Conservation (phyloP, 2,888 invertebrate genomes). For the Andrena marginata region DNA sequence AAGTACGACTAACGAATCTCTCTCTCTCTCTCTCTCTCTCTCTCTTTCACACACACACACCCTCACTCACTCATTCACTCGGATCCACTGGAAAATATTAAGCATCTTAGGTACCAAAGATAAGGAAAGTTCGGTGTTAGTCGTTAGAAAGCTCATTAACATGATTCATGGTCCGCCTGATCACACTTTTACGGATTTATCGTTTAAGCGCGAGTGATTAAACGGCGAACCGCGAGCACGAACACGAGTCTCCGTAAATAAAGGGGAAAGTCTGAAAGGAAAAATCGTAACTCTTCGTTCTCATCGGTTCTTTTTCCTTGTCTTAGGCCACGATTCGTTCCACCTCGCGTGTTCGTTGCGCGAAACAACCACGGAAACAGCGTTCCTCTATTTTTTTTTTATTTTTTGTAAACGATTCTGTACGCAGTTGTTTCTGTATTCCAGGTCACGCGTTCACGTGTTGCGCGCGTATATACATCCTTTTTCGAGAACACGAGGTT, state of each 20-base stretch:
- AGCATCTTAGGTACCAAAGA: slow-evolving; percentile 75
- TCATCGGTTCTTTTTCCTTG: background rate
- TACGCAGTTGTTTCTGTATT: background rate
- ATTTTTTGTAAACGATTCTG: background rate
- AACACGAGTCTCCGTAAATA: slow-evolving; percentile 11
- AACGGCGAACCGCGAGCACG: background rate
- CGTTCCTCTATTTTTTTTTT: slow-evolving; percentile 2
- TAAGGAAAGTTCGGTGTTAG: slow-evolving; percentile 76
- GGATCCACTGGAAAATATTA: slow-evolving; percentile 56
- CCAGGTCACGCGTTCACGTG: background rate
- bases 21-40: slow-evolving; percentile 5
- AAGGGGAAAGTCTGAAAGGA: background rate
- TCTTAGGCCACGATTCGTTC: background rate
- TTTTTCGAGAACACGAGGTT: slow-evolving; percentile 32
- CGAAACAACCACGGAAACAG: background rate
- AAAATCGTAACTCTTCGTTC: background rate
- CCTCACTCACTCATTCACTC: slow-evolving; percentile 20
- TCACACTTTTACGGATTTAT: slow-evolving; percentile 59
- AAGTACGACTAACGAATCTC: slow-evolving; percentile 47
- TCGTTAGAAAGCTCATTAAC: slow-evolving; percentile 69
- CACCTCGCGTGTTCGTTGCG: slow-evolving; percentile 17
- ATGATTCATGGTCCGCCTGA: slow-evolving; percentile 64
- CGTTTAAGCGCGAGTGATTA: slow-evolving; percentile 44
- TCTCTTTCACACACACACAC: background rate
- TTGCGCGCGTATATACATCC: slow-evolving; percentile 1